phyloP scores from a whole-genome alignment of 2,113 vertebrate species.

The Proteles cristata region DNA sequence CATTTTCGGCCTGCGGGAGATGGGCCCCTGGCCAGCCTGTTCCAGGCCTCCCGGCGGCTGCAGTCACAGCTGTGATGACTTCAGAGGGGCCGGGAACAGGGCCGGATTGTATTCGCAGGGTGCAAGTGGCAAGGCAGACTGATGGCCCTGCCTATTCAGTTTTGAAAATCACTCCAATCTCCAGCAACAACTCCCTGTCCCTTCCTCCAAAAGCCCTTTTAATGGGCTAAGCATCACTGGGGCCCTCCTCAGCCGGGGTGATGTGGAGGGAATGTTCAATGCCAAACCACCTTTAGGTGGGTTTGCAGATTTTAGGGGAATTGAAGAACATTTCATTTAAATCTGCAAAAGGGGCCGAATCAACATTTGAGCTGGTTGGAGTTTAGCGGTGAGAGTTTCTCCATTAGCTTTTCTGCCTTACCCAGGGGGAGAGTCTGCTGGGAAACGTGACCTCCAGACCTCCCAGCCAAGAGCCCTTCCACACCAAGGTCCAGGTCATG shows the following conservation, averaged over 20 bases:
- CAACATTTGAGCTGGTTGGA: not conserved
- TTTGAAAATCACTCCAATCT: slow-evolving; percentile 79
- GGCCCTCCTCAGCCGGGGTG: not conserved
- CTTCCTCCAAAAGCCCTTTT: not conserved
- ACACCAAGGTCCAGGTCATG: not conserved
- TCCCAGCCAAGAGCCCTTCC: no score
- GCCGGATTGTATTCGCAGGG: slow-evolving; percentile 80
- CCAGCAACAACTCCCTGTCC: slow-evolving; percentile 56
- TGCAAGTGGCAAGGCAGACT: slow-evolving; percentile 78
- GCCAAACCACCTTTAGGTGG: not conserved
- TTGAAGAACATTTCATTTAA: not conserved
- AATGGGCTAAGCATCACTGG: not conserved
- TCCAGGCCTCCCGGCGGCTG: slow-evolving; percentile 64
- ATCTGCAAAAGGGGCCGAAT: not conserved
- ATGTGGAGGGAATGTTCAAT: not conserved
- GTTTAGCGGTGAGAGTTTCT: not conserved
- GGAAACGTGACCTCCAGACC: not conserved
- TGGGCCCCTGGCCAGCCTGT: slow-evolving; percentile 74
- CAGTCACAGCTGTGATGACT: slow-evolving; percentile 86
- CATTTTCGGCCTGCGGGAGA: slow-evolving; percentile 71
- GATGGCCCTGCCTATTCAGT: slow-evolving; percentile 73
- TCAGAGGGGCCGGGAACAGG: slow-evolving; percentile 82
- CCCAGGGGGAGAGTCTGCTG: not conserved
- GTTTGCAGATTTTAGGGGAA: not conserved
- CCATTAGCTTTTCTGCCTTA: not conserved